Base-by-base conservation (phyloP, 2,888 invertebrate genomes). In the Mythimna lalbum region DNA sequence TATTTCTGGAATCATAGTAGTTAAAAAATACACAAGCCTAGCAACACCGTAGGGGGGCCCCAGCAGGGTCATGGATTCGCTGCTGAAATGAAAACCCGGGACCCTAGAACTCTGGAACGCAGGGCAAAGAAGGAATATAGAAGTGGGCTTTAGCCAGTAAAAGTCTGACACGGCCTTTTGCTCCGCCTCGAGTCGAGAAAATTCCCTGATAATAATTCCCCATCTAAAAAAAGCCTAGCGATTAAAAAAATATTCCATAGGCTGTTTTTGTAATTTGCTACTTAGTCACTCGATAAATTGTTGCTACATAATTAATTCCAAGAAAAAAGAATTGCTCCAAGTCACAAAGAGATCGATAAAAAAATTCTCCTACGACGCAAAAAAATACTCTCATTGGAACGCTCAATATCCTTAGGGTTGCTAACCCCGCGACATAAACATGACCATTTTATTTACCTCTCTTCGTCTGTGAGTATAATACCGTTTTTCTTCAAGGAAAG, bases 401-500 rank as follows among this genome's bases (percentile, higher is more conserved):
- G 61, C 17, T 57, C 64, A 61, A 55, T 62, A 56, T 52, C 43
- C 36, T 39, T 49, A 65, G n/a, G 43, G 61, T 75, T 57, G 61
- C 33, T 60, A 65, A 62, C 69, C 64, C 59, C 57, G 27, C 57
- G 59, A 53, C 55, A 76, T 49, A 76, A 73, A 76, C 43, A 68
- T 47, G 31, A 21, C 47, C 52, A 68, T 67, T 67, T 73, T 73
- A 67, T 73, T 73, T 73, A 60, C 63, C 63, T 78, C 55, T 53
- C 57, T 49, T 59, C 76, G 17, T 57, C 57, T 67, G 50, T 56
- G 21, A 71, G 72, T 53, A 53, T 53, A 65, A 55, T 56, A 76
- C 62, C 66, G 62, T 78, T 78, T 76, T 63, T 63, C 72, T 78
- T 60, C 55, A 59, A 76, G 78, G 76, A 76, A 76, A 76, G 72